Conservation (phyloP, 1,140 invertebrate species). For the Macrobrachium nipponense region DNA sequence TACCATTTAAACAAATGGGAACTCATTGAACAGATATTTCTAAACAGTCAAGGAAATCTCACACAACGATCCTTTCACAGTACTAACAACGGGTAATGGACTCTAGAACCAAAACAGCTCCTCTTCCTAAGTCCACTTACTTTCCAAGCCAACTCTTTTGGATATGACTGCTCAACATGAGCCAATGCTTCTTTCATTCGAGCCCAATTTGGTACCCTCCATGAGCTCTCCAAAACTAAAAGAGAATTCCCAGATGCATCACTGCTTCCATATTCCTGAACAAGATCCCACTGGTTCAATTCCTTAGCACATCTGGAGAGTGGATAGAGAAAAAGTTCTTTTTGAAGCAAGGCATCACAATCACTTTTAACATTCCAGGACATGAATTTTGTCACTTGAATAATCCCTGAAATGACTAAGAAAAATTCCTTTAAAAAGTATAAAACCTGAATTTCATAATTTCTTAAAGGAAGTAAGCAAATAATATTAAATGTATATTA, state of each 20-base stretch:
- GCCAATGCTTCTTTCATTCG: constrained; percentile 92
- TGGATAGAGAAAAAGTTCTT: constrained; percentile 3
- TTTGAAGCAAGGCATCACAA: background rate
- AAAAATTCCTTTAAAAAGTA: no score
- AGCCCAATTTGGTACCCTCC: constrained; percentile 94
- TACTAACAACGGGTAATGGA: no score
- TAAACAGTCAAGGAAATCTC: background rate
- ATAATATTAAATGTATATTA: no score
- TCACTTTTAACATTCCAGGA: background rate
- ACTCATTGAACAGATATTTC: background rate
- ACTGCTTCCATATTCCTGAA: constrained; percentile 85
- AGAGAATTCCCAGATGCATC: constrained; percentile 80
- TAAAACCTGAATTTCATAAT: no score
- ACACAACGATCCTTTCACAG: no score
- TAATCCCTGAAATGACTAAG: no score
- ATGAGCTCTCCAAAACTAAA: constrained; percentile 92
- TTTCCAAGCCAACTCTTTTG: constrained; percentile 90
- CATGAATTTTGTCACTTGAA: no score
- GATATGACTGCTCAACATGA: constrained; percentile 91
- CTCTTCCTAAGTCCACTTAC: constrained; percentile 66
- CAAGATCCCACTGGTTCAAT: constrained; percentile 95
- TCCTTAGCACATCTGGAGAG: constrained; percentile 87
- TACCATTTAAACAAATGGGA: background rate
- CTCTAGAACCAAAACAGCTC: background rate
- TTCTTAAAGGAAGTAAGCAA: no score